Evolutionary conservation across 2,797 vertebrate genomes (phyloP).

Genomic region (Stomatorhinus walkeri): DNA sequence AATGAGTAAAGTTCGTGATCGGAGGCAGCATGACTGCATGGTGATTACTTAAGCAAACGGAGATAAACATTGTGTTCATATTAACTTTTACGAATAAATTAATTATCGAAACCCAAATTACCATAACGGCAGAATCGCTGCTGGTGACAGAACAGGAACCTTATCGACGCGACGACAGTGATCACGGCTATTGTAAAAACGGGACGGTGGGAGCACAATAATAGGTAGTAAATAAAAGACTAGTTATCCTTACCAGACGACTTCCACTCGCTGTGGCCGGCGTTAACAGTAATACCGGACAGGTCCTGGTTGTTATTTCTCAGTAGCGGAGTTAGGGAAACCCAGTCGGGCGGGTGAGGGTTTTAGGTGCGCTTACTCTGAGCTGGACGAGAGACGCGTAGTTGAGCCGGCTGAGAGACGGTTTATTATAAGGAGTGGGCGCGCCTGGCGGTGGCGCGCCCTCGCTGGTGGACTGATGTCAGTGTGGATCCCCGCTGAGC

Average conservation of each 20-base stretch:
- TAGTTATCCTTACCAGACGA: conserved; percentile 13
- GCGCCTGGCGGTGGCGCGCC: conserved; percentile 49
- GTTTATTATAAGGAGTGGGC: conserved; percentile 40
- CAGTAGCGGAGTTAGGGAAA: conserved; percentile 18
- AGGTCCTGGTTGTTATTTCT: neutral
- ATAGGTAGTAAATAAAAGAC: neutral
- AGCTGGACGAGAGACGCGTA: conserved; percentile 37
- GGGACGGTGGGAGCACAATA: neutral
- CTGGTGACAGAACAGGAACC: neutral
- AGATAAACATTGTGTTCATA: neutral
- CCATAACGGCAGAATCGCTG: neutral
- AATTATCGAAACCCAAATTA: neutral
- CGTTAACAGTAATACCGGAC: neutral
- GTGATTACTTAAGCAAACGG: neutral
- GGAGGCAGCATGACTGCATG: neutral
- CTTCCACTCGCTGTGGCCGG: neutral
- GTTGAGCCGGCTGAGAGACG: conserved; percentile 35
- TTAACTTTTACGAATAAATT: neutral
- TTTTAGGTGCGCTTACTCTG: conserved; percentile 32
- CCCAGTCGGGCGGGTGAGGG: conserved; percentile 33
- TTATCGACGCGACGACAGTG: neutral
- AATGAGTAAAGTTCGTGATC: neutral
- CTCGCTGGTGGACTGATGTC: conserved; percentile 30
- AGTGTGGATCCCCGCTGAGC: conserved; percentile 27
- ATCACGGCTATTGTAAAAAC: conserved; percentile 5